A percentile compares a stretch with the other conserved stretches of the same genome.
Conservation (phyloP, 2,797 vertebrate genomes). For the Acanthis flammea region DNA sequence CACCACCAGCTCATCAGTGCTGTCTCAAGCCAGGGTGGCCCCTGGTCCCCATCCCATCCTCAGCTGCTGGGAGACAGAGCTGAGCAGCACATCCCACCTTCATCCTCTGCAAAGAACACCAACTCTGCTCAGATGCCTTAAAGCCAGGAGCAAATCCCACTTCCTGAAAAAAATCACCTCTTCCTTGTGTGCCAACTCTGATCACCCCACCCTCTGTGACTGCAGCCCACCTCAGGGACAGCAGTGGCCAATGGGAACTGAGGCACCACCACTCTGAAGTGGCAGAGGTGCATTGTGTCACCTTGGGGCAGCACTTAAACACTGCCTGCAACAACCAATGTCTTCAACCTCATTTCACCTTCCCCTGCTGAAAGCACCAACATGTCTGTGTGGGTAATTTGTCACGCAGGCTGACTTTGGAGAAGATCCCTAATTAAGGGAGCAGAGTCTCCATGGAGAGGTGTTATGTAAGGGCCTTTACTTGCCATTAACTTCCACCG, state of each 20-base stretch:
- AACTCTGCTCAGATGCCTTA: background rate
- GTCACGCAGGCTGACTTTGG: constrained; percentile 12
- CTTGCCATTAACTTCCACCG: background rate
- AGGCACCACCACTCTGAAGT: rapidly evolving
- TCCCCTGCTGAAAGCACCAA: background rate
- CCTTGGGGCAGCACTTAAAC: background rate
- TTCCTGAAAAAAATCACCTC: background rate
- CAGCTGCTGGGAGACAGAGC: background rate
- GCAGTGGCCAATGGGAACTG: rapidly evolving
- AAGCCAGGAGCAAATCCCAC: background rate
- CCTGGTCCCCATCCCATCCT: background rate
- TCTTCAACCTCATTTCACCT: background rate
- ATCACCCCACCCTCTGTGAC: rapidly evolving
- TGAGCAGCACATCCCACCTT: background rate
- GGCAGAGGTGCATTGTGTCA: background rate
- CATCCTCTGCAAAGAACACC: rapidly evolving
- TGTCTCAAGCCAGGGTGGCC: rapidly evolving
- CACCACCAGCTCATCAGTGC: rapidly evolving
- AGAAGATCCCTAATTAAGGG: constrained; percentile 42
- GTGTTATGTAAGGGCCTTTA: background rate
- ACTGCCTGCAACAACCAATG: background rate
- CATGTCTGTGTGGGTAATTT: background rate
- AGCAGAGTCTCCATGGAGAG: constrained; percentile 2
- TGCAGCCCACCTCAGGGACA: background rate
- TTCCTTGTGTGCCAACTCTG: background rate